Evolutionary conservation across 2,888 invertebrate genomes (phyloP).

Genomic region (Carabus problematicus): DNA sequence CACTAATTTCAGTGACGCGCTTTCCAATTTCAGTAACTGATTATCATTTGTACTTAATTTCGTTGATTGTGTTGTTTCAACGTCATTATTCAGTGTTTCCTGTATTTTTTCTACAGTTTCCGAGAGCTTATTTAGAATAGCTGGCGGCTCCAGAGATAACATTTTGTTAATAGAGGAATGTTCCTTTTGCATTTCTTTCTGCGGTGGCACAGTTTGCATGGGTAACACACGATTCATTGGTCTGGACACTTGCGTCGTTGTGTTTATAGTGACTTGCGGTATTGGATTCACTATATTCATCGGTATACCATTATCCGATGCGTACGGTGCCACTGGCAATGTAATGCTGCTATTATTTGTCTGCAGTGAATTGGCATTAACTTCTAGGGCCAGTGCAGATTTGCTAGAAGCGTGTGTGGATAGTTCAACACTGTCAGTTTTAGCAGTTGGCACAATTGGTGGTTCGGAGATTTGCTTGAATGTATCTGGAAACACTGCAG

Average conservation of each 20-base stretch:
- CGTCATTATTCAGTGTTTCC: conserved; percentile 37
- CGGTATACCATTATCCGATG: conserved; percentile 69
- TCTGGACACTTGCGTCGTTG: conserved; percentile 59
- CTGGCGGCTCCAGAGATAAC: conserved; percentile 46
- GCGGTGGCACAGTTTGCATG: conserved; percentile 72
- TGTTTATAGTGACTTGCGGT: conserved; percentile 54
- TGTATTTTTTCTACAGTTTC: conserved; percentile 41
- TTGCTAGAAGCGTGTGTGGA: neutral
- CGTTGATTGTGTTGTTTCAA: conserved; percentile 1
- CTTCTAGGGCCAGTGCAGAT: neutral
- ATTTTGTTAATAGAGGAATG: conserved; percentile 58
- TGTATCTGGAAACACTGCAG: neutral
- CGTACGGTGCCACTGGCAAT: conserved; percentile 61
- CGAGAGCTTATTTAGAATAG: conserved; percentile 33
- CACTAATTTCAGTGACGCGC: conserved; percentile 58
- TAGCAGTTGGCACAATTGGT: too few species aligned
- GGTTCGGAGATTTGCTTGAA: too few species aligned
- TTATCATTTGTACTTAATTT: conserved; percentile 42
- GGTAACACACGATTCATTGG: conserved; percentile 82
- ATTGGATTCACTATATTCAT: conserved; percentile 77
- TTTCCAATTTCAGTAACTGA: conserved; percentile 37
- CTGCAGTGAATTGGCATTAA: too few species aligned
- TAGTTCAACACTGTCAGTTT: too few species aligned
- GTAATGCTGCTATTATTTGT: too few species aligned
- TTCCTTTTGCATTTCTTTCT: conserved; percentile 61